Percentiles rank a stretch among this genome's conserved stretches.
Evolutionary conservation across 2,797 vertebrate species (phyloP).

Genomic region (Anisognathus igniventris): DNA sequence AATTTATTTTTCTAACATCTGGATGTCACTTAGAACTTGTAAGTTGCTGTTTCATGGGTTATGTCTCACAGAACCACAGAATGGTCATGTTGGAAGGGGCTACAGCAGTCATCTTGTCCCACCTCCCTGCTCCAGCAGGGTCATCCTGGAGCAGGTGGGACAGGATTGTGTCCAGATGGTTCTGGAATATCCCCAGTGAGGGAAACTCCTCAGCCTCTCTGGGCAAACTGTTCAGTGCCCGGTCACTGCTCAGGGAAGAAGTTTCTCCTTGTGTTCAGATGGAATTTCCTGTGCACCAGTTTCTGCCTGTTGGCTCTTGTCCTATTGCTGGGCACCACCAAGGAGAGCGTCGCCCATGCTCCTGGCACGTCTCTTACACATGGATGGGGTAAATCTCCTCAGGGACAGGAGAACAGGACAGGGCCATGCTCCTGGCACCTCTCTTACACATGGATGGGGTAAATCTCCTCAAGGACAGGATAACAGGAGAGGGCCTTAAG

Average conservation of each 20-base stretch:
- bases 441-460: too few species aligned
- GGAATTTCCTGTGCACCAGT: neutral
- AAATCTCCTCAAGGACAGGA: neutral
- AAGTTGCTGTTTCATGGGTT: neutral
- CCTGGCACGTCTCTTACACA: too few species aligned
- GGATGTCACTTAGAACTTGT: neutral
- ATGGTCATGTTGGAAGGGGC: neutral
- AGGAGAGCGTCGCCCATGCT: too few species aligned
- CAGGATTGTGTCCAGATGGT: too few species aligned
- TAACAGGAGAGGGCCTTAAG: fast-evolving
- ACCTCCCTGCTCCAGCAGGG: neutral
- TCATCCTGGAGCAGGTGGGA: neutral
- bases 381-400: neutral
- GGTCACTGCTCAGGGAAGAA: fast-evolving
- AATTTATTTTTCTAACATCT: neutral
- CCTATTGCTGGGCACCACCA: neutral
- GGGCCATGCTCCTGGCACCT: fast-evolving
- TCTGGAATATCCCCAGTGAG: neutral
- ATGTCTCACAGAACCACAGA: neutral
- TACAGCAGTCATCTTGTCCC: neutral
- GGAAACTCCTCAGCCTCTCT: neutral
- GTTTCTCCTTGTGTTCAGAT: neutral
- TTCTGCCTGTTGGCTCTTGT: neutral
- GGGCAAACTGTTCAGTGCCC: neutral
- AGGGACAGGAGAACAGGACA: fast-evolving